A percentile compares a stretch with the other conserved stretches of the same genome.
Conservation (phyloP, 2,888 invertebrate species). For the Leucophora obtusa region DNA sequence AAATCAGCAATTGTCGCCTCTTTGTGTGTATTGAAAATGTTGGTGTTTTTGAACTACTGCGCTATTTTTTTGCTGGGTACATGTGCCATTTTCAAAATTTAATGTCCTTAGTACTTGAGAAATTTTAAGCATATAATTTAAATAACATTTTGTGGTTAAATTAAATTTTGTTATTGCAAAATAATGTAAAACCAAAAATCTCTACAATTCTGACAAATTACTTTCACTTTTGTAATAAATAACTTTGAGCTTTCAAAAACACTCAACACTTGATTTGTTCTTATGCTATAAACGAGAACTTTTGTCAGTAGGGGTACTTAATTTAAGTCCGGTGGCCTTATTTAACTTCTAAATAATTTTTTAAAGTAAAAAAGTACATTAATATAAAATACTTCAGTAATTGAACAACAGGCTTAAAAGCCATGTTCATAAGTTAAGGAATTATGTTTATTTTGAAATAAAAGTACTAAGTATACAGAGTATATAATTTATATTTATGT, state of each 20-base stretch:
- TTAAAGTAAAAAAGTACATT: slow-evolving; percentile 2
- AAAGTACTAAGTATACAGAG: neutral
- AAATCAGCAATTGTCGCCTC: too few species aligned
- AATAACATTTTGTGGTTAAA: too few species aligned
- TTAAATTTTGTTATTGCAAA: neutral
- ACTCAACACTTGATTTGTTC: neutral
- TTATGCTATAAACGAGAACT: neutral
- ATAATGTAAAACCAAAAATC: neutral
- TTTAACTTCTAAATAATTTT: slow-evolving; percentile 7
- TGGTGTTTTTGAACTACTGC: too few species aligned
- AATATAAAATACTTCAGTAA: slow-evolving; percentile 8
- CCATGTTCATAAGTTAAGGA: neutral
- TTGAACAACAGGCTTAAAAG: slow-evolving; percentile 26
- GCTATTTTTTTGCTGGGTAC: too few species aligned
- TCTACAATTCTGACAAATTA: slow-evolving; percentile 15
- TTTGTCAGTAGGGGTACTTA: neutral
- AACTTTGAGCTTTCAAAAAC: slow-evolving; percentile 1
- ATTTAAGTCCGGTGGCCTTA: neutral
- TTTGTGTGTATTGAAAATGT: too few species aligned
- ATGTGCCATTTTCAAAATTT: too few species aligned
- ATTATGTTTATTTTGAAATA: neutral
- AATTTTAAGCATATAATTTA: too few species aligned
- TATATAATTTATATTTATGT: neutral
- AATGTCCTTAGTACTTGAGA: too few species aligned
- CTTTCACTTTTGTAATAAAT: slow-evolving; percentile 14